Conservation (phyloP, 2,888 invertebrate species). For the Cabera pusaria region DNA sequence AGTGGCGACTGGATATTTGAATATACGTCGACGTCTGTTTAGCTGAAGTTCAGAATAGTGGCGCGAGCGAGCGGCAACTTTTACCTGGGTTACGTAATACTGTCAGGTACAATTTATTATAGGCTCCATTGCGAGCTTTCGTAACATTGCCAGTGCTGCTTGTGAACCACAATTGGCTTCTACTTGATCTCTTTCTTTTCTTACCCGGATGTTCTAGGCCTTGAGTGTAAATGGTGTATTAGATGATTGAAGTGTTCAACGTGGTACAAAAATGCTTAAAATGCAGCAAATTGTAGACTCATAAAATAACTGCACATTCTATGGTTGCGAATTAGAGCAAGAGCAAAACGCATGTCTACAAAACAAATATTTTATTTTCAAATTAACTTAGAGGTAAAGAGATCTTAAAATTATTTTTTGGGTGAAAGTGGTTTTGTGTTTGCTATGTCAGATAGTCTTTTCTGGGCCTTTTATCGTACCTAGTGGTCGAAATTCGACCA, state of each 20-base stretch:
- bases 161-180: slow-evolving; percentile 51
- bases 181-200: slow-evolving; percentile 46
- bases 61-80: slow-evolving; percentile 70
- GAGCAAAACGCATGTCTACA: slow-evolving; percentile 5
- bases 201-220: slow-evolving; percentile 46
- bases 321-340: slow-evolving; percentile 8
- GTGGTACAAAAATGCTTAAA: slow-evolving; percentile 6
- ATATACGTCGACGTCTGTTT: slow-evolving; percentile 34
- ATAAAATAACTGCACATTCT: neutral
- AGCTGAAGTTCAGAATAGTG: slow-evolving; percentile 70
- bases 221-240: no score
- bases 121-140: slow-evolving; percentile 73
- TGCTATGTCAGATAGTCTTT: slow-evolving; percentile 13
- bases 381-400: slow-evolving; percentile 18
- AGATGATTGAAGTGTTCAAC: slow-evolving; percentile 19
- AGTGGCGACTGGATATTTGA: no score
- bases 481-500: no score
- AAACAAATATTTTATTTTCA: slow-evolving; percentile 12
- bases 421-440: slow-evolving; percentile 24
- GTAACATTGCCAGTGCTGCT: slow-evolving; percentile 68
- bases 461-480: slow-evolving; percentile 13
- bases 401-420: slow-evolving; percentile 12
- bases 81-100: slow-evolving; percentile 75
- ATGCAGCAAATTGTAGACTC: slow-evolving; percentile 5
- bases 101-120: slow-evolving; percentile 77